A percentile compares a stretch with the other conserved stretches of the same genome.
Evolutionary conservation across 2,113 vertebrate species (phyloP).

Genomic region (Hippocampus guttulatus): DNA sequence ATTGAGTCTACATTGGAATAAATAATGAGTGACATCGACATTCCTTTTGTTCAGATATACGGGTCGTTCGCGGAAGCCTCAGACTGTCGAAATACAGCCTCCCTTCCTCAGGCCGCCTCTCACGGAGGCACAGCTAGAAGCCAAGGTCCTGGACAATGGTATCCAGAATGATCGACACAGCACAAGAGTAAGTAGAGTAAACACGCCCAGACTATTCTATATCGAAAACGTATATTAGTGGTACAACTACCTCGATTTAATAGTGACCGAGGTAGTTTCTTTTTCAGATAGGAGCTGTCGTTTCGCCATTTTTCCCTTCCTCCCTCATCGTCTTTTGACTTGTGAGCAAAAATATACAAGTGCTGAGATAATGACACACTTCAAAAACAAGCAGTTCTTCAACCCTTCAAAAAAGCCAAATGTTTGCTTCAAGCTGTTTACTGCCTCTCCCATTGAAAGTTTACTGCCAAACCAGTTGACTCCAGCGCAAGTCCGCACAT

Average conservation of each 20-base stretch:
- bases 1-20: conserved; percentile 16
- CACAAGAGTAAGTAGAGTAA: conserved; percentile 73
- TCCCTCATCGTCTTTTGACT: no score
- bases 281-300: no score
- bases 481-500: no score
- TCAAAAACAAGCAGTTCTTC: no score
- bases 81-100: conserved; percentile 80
- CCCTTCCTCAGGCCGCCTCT: conserved; percentile 85
- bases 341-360: no score
- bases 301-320: no score
- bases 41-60: conserved; percentile 76
- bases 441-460: no score
- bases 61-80: conserved; percentile 78
- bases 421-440: not conserved
- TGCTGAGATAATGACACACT: not conserved
- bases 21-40: conserved; percentile 2
- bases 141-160: conserved; percentile 92
- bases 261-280: no score
- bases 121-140: conserved; percentile 77
- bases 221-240: not conserved
- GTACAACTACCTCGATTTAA: no score
- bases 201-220: not conserved
- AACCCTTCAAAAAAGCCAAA: no score
- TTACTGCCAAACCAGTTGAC: no score
- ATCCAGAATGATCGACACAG: conserved; percentile 88